Conservation (phyloP, 2,113 vertebrate genomes). For the Leptocoma aspasia region DNA sequence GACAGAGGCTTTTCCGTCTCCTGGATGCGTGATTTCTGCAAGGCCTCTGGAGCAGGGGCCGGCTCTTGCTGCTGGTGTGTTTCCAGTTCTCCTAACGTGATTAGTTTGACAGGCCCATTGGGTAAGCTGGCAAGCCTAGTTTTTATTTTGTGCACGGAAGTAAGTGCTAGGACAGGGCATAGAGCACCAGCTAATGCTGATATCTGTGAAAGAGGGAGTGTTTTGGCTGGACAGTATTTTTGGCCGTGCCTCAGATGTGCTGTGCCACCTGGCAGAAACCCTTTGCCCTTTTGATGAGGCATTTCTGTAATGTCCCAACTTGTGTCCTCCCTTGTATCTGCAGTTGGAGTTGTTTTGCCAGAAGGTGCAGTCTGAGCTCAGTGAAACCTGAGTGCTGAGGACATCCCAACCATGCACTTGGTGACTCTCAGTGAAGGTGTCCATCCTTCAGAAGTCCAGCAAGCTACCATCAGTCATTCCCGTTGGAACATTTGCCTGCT, state of each 20-base stretch:
- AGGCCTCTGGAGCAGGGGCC: neutral
- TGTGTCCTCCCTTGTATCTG: neutral
- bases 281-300: neutral
- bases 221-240: neutral
- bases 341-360: neutral
- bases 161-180: neutral
- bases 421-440: neutral
- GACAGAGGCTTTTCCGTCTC: slow-evolving; percentile 15
- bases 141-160: neutral
- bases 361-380: neutral
- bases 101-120: slow-evolving; percentile 53
- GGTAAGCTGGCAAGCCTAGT: neutral
- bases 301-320: neutral
- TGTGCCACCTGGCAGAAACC: neutral
- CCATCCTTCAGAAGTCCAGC: neutral
- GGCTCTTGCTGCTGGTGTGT: neutral
- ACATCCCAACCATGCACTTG: neutral
- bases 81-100: slow-evolving; percentile 13
- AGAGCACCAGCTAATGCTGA: neutral
- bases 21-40: neutral
- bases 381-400: neutral
- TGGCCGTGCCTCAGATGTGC: neutral
- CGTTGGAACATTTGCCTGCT: neutral
- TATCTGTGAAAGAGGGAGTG: neutral
- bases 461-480: neutral